These are phyloP conservation scores for Corythornis leucogaster DNA, from an alignment of 2,797 vertebrate species.

Conservation along the genomic window DNA sequence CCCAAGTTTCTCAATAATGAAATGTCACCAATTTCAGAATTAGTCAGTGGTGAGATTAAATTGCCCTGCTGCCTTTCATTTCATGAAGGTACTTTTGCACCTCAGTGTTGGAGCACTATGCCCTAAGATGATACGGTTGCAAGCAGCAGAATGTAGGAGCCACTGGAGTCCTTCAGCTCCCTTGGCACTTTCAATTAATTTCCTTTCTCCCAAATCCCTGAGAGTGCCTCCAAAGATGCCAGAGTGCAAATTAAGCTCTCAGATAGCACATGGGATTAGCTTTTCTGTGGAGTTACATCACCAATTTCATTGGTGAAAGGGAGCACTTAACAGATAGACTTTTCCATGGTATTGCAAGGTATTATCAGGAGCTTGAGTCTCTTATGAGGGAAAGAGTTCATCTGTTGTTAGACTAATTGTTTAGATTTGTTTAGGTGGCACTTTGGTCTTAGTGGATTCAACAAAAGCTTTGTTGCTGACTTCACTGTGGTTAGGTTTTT, in stretches of 20 bases:
- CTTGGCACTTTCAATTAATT: neutral
- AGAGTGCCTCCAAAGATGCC: neutral
- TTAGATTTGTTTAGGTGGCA: neutral
- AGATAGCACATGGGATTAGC: neutral
- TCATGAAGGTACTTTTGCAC: neutral
- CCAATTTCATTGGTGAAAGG: neutral
- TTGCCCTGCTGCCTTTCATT: neutral
- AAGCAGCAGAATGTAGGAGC: neutral
- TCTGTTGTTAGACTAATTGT: neutral
- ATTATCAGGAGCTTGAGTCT: neutral
- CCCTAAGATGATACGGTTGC: neutral
- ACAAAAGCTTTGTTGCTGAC: neutral
- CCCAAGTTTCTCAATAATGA: neutral
- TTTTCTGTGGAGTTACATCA: neutral
- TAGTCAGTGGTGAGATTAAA: neutral
- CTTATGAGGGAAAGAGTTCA: neutral
- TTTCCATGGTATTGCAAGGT: neutral
- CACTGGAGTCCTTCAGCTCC: neutral
- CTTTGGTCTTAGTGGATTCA: neutral
- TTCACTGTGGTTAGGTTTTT: neutral
- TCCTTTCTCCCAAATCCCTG: conserved; percentile 6
- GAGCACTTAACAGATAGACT: neutral
- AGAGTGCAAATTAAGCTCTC: neutral
- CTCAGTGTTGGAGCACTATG: neutral
- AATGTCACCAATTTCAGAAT: neutral